These are phyloP conservation scores for Drosophila hawaiiensis DNA, from an alignment of 2,888 invertebrate species.

Conservation along the genomic window DNA sequence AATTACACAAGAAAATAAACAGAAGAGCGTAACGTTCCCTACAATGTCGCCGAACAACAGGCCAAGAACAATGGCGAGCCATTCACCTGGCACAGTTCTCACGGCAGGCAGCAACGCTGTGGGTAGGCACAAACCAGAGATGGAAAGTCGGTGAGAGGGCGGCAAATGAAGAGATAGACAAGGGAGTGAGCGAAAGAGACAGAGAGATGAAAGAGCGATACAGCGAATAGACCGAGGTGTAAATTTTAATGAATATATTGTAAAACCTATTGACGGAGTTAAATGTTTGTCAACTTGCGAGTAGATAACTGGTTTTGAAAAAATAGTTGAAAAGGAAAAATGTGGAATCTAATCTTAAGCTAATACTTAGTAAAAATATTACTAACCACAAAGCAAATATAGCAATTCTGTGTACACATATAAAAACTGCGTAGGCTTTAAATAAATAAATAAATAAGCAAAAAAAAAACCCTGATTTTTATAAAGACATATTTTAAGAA, in stretches of 20 bases:
- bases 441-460: neutral
- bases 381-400: neutral
- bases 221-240: conserved; percentile 39
- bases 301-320: conserved; percentile 13
- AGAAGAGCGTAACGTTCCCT: conserved; percentile 61
- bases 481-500: neutral
- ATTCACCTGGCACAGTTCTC: conserved; percentile 76
- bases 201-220: conserved; percentile 7
- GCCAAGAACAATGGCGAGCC: conserved; percentile 40
- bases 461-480: fast-evolving
- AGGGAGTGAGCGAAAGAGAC: neutral
- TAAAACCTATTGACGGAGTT: conserved; percentile 3
- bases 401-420: neutral
- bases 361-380: neutral
- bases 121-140: conserved; percentile 46
- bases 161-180: neutral
- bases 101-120: conserved; percentile 43
- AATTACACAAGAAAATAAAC: conserved; percentile 76
- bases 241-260: conserved; percentile 25
- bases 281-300: conserved; percentile 13
- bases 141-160: conserved; percentile 17
- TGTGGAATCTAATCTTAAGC: conserved; percentile 4
- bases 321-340: conserved; percentile 8
- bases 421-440: neutral
- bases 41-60: conserved; percentile 51